Percentiles rank a stretch among this genome's conserved stretches.
phyloP scores from a whole-genome alignment of 2,888 invertebrate species.

The Caenorhabditis sp. region DNA sequence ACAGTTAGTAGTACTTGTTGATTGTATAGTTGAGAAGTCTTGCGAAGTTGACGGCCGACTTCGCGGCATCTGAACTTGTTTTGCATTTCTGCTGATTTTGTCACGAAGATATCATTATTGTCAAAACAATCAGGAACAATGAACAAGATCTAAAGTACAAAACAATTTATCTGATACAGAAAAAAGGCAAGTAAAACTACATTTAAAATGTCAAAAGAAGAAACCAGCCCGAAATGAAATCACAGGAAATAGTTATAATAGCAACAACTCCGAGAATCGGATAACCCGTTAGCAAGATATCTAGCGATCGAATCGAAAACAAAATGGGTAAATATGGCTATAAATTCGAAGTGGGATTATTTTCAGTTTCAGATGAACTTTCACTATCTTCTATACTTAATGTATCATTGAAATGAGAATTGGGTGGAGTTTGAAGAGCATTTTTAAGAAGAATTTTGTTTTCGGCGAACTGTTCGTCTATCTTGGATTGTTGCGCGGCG shows the following conservation, averaged over 20 bases:
- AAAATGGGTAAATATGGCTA: not conserved
- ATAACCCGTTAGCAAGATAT: too few relatives aligned
- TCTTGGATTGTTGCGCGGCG: constrained; percentile 27
- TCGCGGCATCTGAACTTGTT: not conserved
- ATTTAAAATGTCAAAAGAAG: not conserved
- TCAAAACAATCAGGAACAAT: too few relatives aligned
- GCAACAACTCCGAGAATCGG: too few relatives aligned
- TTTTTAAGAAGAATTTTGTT: constrained; percentile 24
- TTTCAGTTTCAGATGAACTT: constrained; percentile 37
- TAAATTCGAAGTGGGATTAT: not conserved
- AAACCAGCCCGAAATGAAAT: not conserved
- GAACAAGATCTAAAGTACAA: too few relatives aligned
- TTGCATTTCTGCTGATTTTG: too few relatives aligned
- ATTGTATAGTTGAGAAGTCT: too few relatives aligned
- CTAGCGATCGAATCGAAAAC: not conserved
- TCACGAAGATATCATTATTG: too few relatives aligned
- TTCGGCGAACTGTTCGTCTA: constrained; percentile 34
- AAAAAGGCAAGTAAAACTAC: not conserved
- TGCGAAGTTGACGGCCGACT: not conserved
- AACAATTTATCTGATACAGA: not conserved
- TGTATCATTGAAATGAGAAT: constrained; percentile 19
- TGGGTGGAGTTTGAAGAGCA: constrained; percentile 2
- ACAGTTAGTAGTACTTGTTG: too few relatives aligned
- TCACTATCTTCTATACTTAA: constrained; percentile 36
- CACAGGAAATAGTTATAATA: not conserved